Evolutionary conservation across 2,797 vertebrate genomes (phyloP).

Genomic region (Pangasius mekongensis): DNA sequence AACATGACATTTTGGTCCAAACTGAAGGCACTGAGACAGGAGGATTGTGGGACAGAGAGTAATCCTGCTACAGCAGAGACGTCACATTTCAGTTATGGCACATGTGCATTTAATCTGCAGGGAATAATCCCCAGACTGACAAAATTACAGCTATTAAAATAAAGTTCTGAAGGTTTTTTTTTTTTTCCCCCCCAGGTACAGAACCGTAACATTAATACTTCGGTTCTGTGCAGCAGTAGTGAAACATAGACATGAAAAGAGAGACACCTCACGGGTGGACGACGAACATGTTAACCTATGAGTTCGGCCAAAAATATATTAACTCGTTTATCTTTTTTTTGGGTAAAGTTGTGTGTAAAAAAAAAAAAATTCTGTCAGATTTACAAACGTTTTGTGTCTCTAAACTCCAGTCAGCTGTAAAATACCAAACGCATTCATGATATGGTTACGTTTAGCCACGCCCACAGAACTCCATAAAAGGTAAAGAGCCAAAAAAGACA

Average conservation of each 20-base stretch:
- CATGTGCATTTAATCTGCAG: background rate
- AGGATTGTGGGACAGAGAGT: background rate
- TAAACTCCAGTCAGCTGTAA: background rate
- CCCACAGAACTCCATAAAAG: background rate
- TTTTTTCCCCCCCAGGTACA: background rate
- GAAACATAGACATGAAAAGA: background rate
- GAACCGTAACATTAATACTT: background rate
- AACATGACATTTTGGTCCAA: constrained; percentile 27
- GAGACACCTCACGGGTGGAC: background rate
- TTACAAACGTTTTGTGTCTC: background rate
- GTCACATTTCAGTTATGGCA: constrained; percentile 42
- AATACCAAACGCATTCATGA: background rate
- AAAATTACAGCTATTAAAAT: background rate
- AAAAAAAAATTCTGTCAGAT: background rate
- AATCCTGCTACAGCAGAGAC: constrained; percentile 5
- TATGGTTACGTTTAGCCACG: background rate
- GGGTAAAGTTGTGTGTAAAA: too few species aligned
- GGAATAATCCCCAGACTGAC: constrained; percentile 3
- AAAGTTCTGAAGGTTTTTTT: background rate
- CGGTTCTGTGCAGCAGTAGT: constrained; percentile 3
- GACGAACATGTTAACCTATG: background rate
- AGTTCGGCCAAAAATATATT: background rate
- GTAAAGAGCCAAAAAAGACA: background rate
- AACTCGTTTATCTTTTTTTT: too few species aligned
- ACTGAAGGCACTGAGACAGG: constrained; percentile 50